Percentiles rank a stretch among this genome's conserved stretches.
Conservation (phyloP, 2,797 vertebrate genomes). For the Orientallactaga sibirica region DNA sequence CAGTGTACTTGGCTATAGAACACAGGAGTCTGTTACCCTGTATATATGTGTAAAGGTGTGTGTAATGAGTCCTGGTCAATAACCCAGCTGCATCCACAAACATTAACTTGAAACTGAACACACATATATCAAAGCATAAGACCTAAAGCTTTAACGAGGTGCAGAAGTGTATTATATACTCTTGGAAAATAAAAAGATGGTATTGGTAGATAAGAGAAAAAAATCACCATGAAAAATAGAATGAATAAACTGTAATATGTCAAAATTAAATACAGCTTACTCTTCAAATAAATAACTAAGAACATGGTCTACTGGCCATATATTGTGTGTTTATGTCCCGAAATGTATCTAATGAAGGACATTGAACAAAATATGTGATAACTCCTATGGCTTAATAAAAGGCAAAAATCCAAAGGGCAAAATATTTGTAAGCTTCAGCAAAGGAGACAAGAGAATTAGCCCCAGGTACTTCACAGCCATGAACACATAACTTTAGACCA, state of each 20-base stretch:
- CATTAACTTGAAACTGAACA: not conserved
- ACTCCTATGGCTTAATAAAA: not conserved
- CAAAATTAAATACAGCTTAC: not conserved
- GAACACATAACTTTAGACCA: too few species aligned
- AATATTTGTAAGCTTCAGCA: not conserved
- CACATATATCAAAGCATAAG: not conserved
- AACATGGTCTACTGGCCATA: not conserved
- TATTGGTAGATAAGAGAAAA: not conserved
- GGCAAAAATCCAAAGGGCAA: not conserved
- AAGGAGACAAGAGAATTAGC: not conserved
- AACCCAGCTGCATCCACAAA: not conserved
- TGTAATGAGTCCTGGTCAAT: not conserved
- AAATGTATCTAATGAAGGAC: not conserved
- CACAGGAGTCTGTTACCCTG: not conserved
- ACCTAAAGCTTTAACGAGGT: not conserved
- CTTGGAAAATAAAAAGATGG: not conserved
- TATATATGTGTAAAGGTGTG: not conserved
- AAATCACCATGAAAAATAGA: not conserved
- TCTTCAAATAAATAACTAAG: conserved; percentile 1
- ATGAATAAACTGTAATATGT: not conserved
- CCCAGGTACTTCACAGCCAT: not conserved
- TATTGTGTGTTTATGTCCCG: not conserved
- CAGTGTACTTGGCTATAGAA: not conserved
- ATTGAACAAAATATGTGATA: not conserved
- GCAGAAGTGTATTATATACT: not conserved